Percentiles rank a stretch among this genome's conserved stretches.
Conservation (phyloP, 2,888 invertebrate genomes). For the Automeris io region DNA sequence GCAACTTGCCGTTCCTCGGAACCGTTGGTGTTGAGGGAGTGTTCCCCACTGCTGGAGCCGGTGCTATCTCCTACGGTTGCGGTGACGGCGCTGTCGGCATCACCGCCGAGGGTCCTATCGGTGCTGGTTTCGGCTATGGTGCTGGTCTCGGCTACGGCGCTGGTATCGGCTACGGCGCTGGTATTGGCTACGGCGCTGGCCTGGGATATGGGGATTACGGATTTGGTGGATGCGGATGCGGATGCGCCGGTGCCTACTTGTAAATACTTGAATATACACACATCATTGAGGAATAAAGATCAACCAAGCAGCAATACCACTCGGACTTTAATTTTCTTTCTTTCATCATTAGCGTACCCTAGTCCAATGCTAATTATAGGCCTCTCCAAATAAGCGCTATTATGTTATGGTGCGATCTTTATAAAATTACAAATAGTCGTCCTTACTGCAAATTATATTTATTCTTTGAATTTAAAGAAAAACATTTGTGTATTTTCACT, state of each 20-base stretch:
- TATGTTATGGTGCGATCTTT: no score
- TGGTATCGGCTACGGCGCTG: conserved; percentile 11
- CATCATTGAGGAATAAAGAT: not conserved
- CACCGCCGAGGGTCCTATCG: conserved; percentile 11
- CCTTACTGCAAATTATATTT: no score
- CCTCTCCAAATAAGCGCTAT: no score
- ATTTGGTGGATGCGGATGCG: conserved; percentile 12
- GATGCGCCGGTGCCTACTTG: conserved; percentile 8
- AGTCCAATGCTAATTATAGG: no score
- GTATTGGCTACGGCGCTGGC: conserved; percentile 2
- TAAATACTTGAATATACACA: not conserved
- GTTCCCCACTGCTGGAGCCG: conserved; percentile 36
- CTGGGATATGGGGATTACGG: conserved; percentile 8
- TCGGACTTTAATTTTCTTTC: no score
- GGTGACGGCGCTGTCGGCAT: conserved; percentile 32
- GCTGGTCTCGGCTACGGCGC: conserved; percentile 10
- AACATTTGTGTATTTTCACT: no score
- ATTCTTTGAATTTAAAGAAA: no score
- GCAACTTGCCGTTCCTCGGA: conserved; percentile 43
- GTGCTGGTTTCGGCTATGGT: conserved; percentile 1
- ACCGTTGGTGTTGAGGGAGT: conserved; percentile 37
- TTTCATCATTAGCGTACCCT: no score
- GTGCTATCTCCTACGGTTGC: conserved; percentile 23
- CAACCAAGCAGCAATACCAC: no score
- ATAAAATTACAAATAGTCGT: no score